A percentile compares a stretch with the other conserved stretches of the same genome.
phyloP scores from a whole-genome alignment of 2,888 invertebrate genomes.

The Deroplatys truncata region DNA sequence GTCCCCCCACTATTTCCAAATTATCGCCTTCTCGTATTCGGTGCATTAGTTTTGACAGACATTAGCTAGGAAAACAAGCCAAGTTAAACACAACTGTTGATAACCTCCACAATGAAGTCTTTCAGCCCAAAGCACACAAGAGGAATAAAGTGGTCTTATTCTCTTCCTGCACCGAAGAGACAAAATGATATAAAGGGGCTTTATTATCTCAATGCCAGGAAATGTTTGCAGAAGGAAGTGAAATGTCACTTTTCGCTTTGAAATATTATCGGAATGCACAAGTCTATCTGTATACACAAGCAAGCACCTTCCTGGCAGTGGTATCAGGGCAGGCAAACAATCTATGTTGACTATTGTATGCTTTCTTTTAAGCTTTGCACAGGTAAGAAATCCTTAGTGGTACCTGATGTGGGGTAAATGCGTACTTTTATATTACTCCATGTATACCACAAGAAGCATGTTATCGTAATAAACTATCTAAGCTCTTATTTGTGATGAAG shows the following conservation, averaged over 20 bases:
- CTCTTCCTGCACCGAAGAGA: not conserved
- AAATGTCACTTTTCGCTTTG: not conserved
- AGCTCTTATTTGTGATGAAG: no score
- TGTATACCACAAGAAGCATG: no score
- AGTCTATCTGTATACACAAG: not conserved
- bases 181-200: not conserved
- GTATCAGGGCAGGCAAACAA: not conserved
- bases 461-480: no score
- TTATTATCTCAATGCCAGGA: not conserved
- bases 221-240: slow-evolving; percentile 12
- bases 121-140: not conserved
- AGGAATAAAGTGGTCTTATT: not conserved
- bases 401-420: no score
- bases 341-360: not conserved
- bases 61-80: not conserved
- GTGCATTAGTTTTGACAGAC: not conserved
- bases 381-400: not conserved
- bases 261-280: not conserved
- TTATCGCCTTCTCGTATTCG: no score
- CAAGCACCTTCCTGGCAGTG: not conserved
- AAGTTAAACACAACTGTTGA: not conserved
- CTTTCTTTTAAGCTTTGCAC: not conserved
- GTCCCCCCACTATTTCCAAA: no score
- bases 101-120: not conserved
- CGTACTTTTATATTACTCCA: no score